Evolutionary conservation across 2,888 invertebrate species (phyloP).

Genomic region (Scrobipalpa costella): DNA sequence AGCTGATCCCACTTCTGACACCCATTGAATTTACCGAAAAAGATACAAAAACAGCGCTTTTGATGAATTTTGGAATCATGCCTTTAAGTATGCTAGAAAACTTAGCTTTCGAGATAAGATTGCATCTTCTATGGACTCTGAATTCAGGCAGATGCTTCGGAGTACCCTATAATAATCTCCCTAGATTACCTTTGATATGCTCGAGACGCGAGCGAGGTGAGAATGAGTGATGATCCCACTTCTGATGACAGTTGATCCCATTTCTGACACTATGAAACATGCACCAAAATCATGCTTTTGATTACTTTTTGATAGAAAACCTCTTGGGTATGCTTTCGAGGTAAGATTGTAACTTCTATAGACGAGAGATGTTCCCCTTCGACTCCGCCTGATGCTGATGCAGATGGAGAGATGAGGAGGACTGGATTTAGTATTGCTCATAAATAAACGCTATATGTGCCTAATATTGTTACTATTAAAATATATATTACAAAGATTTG

Average conservation of each 20-base stretch:
- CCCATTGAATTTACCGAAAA: too few species aligned
- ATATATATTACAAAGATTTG: too few species aligned
- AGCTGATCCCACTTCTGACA: not conserved
- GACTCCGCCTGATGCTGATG: not conserved
- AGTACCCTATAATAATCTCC: conserved; percentile 68
- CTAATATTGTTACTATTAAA: too few species aligned
- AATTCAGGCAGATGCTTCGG: conserved; percentile 80
- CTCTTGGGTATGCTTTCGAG: not conserved
- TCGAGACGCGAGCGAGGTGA: conserved; percentile 89
- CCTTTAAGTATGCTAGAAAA: not conserved
- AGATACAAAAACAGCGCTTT: too few species aligned
- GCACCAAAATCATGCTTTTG: too few species aligned
- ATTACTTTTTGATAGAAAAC: not conserved
- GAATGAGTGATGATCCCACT: conserved; percentile 36
- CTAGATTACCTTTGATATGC: conserved; percentile 86
- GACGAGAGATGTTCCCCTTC: not conserved
- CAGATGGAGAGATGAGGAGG: not conserved
- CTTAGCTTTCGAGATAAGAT: not conserved
- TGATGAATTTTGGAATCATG: too few species aligned
- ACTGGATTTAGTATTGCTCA: too few species aligned
- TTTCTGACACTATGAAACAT: too few species aligned
- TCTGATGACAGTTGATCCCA: not conserved
- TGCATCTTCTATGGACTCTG: too few species aligned
- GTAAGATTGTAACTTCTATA: too few species aligned
- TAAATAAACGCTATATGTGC: too few species aligned